phyloP scores from a whole-genome alignment of 2,113 vertebrate genomes.

The Cepphus grylle region DNA sequence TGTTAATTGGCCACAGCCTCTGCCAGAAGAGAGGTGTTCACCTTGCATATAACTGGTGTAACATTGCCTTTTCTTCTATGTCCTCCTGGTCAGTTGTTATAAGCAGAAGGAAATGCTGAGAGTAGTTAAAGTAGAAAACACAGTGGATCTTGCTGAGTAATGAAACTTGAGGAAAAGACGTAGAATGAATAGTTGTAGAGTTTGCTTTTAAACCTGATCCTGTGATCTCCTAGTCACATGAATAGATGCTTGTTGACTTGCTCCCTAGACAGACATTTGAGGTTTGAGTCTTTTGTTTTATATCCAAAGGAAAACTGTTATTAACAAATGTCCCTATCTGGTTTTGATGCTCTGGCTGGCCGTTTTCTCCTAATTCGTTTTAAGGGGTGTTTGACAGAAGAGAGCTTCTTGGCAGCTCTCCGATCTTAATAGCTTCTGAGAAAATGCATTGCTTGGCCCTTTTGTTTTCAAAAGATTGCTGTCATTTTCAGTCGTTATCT shows the following conservation, averaged over 20 bases:
- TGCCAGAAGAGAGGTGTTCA: not conserved
- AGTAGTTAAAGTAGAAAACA: not conserved
- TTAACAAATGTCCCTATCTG: not conserved
- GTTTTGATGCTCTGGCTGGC: not conserved
- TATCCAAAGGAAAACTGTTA: not conserved
- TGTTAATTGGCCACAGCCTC: not conserved
- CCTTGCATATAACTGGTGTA: not conserved
- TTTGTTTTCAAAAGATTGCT: conserved; percentile 42
- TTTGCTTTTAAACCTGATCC: not conserved
- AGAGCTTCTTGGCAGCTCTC: conserved; percentile 38
- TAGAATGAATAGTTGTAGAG: not conserved
- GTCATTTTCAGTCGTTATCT: conserved; percentile 34
- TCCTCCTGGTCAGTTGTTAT: not conserved
- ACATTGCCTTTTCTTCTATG: not conserved
- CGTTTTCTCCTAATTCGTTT: conserved; percentile 20
- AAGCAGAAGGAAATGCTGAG: not conserved
- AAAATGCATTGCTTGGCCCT: conserved; percentile 31
- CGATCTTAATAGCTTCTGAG: conserved; percentile 46
- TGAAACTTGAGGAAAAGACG: not conserved
- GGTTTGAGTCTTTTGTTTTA: not conserved
- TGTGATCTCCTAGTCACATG: not conserved
- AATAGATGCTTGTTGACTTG: not conserved
- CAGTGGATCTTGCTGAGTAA: not conserved
- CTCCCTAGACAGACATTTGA: not conserved
- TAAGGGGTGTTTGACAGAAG: conserved; percentile 3